phyloP scores from a whole-genome alignment of 1,140 invertebrate species.

The Araneus ventricosus region DNA sequence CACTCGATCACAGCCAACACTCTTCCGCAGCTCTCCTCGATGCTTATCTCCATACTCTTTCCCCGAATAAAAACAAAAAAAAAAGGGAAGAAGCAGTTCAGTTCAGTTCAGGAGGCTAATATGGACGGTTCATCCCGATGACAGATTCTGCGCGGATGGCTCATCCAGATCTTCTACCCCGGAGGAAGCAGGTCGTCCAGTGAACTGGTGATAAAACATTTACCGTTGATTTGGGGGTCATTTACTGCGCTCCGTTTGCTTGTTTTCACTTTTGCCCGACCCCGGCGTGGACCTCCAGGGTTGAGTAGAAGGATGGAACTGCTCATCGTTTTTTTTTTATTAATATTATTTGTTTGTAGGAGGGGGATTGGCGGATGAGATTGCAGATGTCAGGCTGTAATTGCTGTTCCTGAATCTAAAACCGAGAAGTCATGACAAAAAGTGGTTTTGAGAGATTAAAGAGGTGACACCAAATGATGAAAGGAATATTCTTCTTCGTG shows the following conservation, averaged over 20 bases:
- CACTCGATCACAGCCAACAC: background rate
- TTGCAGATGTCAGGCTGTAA: background rate
- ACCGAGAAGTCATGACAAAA: background rate
- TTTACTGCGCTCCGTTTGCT: background rate
- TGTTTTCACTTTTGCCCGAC: slow-evolving; percentile 13
- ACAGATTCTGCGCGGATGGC: slow-evolving; percentile 54
- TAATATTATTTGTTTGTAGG: background rate
- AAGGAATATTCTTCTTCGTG: too few relatives aligned
- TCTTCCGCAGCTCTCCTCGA: background rate
- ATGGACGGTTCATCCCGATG: background rate
- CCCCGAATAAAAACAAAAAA: background rate
- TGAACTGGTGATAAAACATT: slow-evolving; percentile 66
- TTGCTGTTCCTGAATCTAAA: background rate
- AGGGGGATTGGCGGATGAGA: background rate
- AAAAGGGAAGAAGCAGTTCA: background rate
- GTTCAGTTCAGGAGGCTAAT: slow-evolving; percentile 14
- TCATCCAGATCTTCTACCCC: background rate
- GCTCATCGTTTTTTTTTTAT: background rate
- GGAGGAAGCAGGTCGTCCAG: slow-evolving; percentile 26
- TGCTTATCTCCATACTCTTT: background rate
- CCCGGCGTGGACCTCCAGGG: slow-evolving; percentile 6
- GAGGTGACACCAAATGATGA: too few relatives aligned
- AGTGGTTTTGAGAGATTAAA: background rate
- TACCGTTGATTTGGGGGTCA: slow-evolving; percentile 46
- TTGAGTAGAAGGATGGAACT: background rate